Percentiles rank a stretch among this genome's conserved stretches.
Conservation (phyloP, 2,888 invertebrate genomes). For the Callimorpha dominula region DNA sequence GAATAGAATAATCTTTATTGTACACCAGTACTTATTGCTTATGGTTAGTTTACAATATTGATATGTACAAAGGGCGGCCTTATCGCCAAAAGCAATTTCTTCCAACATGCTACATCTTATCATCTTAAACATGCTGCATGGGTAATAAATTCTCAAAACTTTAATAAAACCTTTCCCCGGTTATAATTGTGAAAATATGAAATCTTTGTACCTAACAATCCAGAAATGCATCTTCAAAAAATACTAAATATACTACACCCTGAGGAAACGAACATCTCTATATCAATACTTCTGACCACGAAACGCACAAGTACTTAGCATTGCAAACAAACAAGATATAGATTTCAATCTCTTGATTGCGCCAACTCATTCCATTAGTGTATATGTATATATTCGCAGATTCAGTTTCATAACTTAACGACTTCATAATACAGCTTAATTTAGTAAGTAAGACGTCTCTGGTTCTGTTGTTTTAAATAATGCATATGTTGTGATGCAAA, state of each 20-base stretch:
- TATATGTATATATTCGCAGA: not conserved
- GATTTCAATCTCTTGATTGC: constrained; percentile 72
- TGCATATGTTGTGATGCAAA: not conserved
- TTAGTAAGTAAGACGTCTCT: not conserved
- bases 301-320: constrained; percentile 62
- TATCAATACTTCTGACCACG: constrained; percentile 45
- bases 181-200: no score
- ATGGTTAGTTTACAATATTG: no score
- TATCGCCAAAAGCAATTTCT: no score
- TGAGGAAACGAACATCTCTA: constrained; percentile 47
- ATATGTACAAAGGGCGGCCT: no score
- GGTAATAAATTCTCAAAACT: no score
- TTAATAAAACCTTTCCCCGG: no score
- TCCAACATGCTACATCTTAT: no score
- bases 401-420: constrained; percentile 30
- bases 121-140: no score
- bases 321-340: constrained; percentile 67
- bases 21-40: no score
- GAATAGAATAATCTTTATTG: no score
- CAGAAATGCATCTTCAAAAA: not conserved
- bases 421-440: constrained; percentile 3
- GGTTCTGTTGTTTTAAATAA: not conserved
- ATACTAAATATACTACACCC: no score
- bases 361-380: constrained; percentile 31
- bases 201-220: not conserved